phyloP scores from a whole-genome alignment of 2,797 vertebrate genomes.

The Neosalanx taihuensis region DNA sequence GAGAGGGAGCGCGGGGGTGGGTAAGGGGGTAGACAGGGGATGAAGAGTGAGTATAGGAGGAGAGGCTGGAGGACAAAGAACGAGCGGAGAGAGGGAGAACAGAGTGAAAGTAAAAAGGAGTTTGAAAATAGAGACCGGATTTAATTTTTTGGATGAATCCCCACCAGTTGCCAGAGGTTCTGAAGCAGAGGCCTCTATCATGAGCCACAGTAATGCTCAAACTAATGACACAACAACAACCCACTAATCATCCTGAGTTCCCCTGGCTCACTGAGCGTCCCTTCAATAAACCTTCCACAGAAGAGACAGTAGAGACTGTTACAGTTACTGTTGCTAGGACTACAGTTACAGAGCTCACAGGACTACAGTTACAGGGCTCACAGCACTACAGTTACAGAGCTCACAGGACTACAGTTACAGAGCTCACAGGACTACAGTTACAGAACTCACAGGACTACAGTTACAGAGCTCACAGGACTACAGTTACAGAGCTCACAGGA shows the following conservation, averaged over 20 bases:
- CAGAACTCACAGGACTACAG: not conserved
- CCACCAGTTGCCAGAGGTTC: conserved; percentile 13
- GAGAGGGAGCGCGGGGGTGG: not conserved
- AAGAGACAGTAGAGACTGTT: not conserved
- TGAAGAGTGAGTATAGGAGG: conserved; percentile 26
- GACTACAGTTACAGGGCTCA: not conserved
- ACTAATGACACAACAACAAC: conserved; percentile 42
- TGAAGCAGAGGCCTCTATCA: no score
- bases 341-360: not conserved
- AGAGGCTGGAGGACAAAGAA: conserved; percentile 7
- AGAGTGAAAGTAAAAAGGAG: conserved; percentile 26
- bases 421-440: not conserved
- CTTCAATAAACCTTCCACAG: not conserved
- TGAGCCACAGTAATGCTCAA: conserved; percentile 33
- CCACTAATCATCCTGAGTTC: conserved; percentile 40
- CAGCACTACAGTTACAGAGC: not conserved
- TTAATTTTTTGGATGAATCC: no score
- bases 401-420: not conserved
- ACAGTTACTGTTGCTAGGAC: not conserved
- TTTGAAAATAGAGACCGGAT: conserved; percentile 6
- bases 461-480: not conserved
- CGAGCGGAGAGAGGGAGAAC: conserved; percentile 33
- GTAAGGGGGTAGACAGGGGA: conserved; percentile 28
- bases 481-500: not conserved
- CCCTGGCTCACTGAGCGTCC: conserved; percentile 34